phyloP scores from a whole-genome alignment of 1,140 invertebrate genomes.

The Dysdera silvatica region DNA sequence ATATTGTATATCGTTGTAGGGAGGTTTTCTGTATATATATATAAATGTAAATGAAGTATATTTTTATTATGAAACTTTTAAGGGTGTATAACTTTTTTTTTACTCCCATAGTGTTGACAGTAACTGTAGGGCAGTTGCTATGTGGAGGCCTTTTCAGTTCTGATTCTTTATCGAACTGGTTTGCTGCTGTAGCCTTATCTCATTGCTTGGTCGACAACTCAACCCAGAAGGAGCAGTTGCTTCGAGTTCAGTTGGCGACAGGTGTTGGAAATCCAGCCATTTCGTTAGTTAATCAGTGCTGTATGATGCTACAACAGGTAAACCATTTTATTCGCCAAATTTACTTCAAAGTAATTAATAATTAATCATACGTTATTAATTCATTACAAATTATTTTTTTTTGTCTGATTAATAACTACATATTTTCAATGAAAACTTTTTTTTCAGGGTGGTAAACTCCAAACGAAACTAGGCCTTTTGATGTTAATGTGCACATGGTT shows the following conservation, averaged over 20 bases:
- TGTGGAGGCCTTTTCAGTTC: slow-evolving; percentile 86
- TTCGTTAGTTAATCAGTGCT: slow-evolving; percentile 79
- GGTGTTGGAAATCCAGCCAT: slow-evolving; percentile 73
- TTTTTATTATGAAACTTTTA: not conserved
- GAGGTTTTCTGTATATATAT: not conserved
- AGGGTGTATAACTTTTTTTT: slow-evolving; percentile 21
- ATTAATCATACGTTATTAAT: not conserved
- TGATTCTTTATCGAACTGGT: slow-evolving; percentile 95
- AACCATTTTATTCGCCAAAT: slow-evolving; percentile 10
- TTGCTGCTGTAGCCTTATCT: slow-evolving; percentile 81
- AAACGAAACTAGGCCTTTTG: slow-evolving; percentile 82
- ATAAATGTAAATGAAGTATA: not conserved
- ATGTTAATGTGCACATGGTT: slow-evolving; percentile 88
- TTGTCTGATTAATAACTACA: not conserved
- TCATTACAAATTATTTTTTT: not conserved
- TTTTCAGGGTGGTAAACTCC: slow-evolving; percentile 63
- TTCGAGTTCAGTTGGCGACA: slow-evolving; percentile 83
- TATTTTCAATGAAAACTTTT: slow-evolving; percentile 23
- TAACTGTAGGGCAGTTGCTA: slow-evolving; percentile 74
- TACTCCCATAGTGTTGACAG: slow-evolving; percentile 38
- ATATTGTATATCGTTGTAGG: not conserved
- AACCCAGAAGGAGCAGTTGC: slow-evolving; percentile 82
- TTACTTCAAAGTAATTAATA: not conserved
- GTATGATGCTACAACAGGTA: slow-evolving; percentile 67
- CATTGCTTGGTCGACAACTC: slow-evolving; percentile 83